These are phyloP conservation scores for Oxyruncus cristatus DNA, from an alignment of 2,113 vertebrate genomes.

Conservation along the genomic window DNA sequence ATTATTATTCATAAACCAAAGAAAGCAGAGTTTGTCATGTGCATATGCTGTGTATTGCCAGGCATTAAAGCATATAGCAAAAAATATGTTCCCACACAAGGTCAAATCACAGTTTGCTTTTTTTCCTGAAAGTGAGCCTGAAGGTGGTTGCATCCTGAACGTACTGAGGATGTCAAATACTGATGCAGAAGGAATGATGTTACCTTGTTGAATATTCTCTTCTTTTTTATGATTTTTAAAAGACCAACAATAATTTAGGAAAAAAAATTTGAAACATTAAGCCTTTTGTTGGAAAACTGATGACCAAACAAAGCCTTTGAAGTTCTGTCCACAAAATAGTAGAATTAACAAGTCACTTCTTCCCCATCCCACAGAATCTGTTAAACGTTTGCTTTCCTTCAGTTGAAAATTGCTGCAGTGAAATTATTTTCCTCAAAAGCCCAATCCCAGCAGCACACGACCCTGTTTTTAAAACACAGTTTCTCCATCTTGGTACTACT, in stretches of 20 bases:
- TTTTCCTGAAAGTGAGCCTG: neutral
- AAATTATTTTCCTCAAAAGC: neutral
- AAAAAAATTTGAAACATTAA: neutral
- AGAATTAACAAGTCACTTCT: neutral
- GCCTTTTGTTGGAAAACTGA: neutral
- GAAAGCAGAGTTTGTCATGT: neutral
- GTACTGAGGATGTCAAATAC: neutral
- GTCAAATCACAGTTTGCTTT: neutral
- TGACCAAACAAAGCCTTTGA: neutral
- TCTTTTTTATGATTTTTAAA: neutral
- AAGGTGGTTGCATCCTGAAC: neutral
- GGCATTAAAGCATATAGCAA: neutral
- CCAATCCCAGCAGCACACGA: neutral
- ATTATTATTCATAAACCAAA: neutral
- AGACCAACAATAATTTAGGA: neutral
- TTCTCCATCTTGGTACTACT: neutral
- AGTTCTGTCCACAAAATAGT: neutral
- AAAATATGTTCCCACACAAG: neutral
- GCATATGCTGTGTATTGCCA: neutral
- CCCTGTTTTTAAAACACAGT: neutral
- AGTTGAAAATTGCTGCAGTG: neutral
- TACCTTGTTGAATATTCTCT: neutral
- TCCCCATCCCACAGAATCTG: neutral
- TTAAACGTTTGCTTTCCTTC: neutral
- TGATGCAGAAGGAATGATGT: neutral